Base-by-base conservation (phyloP, 1,140 invertebrate species). In the Bombus breviceps region DNA sequence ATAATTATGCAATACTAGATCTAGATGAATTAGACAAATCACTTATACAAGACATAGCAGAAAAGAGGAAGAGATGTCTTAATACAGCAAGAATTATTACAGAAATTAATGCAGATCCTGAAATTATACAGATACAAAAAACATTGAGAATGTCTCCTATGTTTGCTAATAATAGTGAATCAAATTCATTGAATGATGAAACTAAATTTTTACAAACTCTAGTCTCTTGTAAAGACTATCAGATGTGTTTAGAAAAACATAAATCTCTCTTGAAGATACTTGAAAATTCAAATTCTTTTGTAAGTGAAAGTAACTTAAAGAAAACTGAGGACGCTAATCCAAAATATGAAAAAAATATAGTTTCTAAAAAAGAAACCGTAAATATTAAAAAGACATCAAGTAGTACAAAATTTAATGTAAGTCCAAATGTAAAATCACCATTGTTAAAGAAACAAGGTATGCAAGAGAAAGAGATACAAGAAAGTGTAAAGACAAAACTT, bases 81-180 rank as follows among this genome's bases (percentile, higher is more conserved):
- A 89, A 93, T 41, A 93, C 92, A 32, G 92, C 88, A n/a, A 92
- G 90, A 64, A 43, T 88, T 53, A 90, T 93, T 68, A 82, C 89
- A 79, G 90, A 93, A 81, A 92, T 93, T 22, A 89, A 92, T 66
- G 82, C 47, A 37, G 83, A 89, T 79, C 74, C 87, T 43, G 5
- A 85, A 28, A 1, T 13, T 4, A 47, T 37, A 39, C 71, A 84
- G 28, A 76, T 75, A 3, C 88, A 75, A n/a, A 83, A 77, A 59
- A 81, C 81, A 8, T 53, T 81, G 15, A 69, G 64, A 34, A 72
- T 80, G 1, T 84, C 86, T 4, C 64, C 79, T 87, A 72, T 85
- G 77, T 82, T 85, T 12, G 66, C 78, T 32, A 47, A 9, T 25
- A 4, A 57, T 3, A 43, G 59, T 62, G 73, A 91, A 47, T 68